Evolutionary conservation across 1,140 invertebrate species (phyloP).

Genomic region (Drosophila parvula): DNA sequence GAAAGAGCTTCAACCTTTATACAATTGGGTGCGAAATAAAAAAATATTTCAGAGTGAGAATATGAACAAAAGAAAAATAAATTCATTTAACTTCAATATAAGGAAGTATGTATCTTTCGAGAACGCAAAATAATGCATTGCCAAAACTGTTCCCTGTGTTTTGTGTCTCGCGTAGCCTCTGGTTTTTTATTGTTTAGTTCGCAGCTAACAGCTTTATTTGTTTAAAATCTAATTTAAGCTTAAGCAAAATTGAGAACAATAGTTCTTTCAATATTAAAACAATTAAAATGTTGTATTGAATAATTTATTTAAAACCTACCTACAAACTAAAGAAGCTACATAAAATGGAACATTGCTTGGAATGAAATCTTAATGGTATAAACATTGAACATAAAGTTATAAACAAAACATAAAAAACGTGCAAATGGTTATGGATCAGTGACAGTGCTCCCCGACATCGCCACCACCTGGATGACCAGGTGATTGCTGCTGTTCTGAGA

Average conservation of each 20-base stretch:
- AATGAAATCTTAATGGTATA: constrained; percentile 3
- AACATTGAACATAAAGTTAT: not conserved
- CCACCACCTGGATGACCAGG: constrained; percentile 24
- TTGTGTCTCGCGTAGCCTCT: not conserved
- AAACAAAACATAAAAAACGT: constrained; percentile 13
- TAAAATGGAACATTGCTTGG: not conserved
- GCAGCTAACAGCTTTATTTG: not conserved
- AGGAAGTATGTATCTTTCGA: not conserved
- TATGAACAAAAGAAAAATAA: not conserved
- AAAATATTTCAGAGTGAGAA: not conserved
- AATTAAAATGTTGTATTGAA: not conserved
- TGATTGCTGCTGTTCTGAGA: constrained; percentile 59
- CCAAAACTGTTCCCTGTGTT: not conserved
- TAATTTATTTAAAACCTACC: constrained; percentile 1
- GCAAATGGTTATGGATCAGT: constrained; percentile 14
- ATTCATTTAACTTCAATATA: not conserved
- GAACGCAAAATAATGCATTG: not conserved
- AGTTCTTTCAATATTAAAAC: not conserved
- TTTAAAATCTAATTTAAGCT: constrained; percentile 1
- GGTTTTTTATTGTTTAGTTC: not conserved
- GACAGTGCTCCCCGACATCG: constrained; percentile 62
- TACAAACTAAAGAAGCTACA: not conserved
- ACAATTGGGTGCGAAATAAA: not conserved
- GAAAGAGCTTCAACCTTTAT: not conserved
- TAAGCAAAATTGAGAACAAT: not conserved